Evolutionary conservation across 2,888 invertebrate species (phyloP).

Genomic region (Pseudanteris insignis): DNA sequence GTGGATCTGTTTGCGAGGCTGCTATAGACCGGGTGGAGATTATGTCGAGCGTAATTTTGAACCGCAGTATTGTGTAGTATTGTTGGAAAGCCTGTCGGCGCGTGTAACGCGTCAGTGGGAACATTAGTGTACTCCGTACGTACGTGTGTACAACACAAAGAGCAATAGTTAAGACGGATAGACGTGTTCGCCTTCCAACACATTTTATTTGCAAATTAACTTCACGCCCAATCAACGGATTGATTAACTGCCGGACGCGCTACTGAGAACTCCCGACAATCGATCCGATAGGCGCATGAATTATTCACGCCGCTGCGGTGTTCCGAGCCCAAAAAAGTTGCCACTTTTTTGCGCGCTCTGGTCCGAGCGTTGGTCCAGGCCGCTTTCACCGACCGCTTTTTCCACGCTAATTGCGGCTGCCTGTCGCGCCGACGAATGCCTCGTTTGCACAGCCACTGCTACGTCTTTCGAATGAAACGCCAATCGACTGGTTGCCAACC

Average conservation of each 20-base stretch:
- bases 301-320: conserved; percentile 12
- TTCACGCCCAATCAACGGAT: conserved; percentile 26
- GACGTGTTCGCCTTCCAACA: conserved; percentile 22
- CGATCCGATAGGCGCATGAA: no score
- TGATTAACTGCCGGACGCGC: conserved; percentile 29
- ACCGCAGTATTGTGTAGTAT: conserved; percentile 46
- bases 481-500: no score
- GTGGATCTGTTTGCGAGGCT: conserved; percentile 39
- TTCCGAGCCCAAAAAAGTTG: conserved; percentile 17
- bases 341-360: background rate
- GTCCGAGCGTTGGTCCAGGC: background rate
- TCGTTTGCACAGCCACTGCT: no score
- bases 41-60: conserved; percentile 48
- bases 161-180: conserved; percentile 37
- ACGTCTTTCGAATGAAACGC: no score
- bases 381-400: background rate
- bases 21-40: conserved; percentile 46
- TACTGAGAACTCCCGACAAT: no score
- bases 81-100: conserved; percentile 46
- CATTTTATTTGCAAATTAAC: conserved; percentile 36
- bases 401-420: background rate
- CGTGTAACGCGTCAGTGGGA: conserved; percentile 46
- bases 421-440: no score
- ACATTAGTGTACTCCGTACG: conserved; percentile 37
- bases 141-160: conserved; percentile 33